A percentile compares a stretch with the other conserved stretches of the same genome.
These are phyloP conservation scores for Erebia ligea DNA, from an alignment of 2,888 invertebrate species.

Conservation along the genomic window DNA sequence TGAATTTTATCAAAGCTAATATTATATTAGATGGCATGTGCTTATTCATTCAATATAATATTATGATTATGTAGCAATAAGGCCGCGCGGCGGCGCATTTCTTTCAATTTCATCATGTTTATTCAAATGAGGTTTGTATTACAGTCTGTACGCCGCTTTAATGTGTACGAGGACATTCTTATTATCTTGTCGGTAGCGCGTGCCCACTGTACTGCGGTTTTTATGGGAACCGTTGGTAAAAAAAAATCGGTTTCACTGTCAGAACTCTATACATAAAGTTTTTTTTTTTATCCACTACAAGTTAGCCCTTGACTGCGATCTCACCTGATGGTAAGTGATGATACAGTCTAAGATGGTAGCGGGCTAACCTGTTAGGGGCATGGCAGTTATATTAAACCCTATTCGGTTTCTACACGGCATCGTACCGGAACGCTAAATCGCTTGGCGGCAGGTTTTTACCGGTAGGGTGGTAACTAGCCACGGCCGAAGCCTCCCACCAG, in stretches of 20 bases:
- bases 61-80: slow-evolving; percentile 41
- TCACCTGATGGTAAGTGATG: no score
- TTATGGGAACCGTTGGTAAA: background rate
- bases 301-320: no score
- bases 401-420: no score
- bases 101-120: slow-evolving; percentile 81
- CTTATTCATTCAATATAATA: slow-evolving; percentile 22
- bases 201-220: slow-evolving; percentile 47
- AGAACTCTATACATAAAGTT: background rate
- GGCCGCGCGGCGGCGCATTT: slow-evolving; percentile 54
- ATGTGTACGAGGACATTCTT: slow-evolving; percentile 74
- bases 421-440: no score
- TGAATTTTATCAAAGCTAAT: background rate
- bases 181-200: slow-evolving; percentile 61
- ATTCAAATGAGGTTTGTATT: slow-evolving; percentile 78
- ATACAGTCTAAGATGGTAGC: no score
- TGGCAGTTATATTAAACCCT: no score
- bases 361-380: no score
- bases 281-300: no score
- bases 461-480: no score
- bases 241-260: background rate
- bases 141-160: slow-evolving; percentile 65
- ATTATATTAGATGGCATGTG: background rate
- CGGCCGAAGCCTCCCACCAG: no score
- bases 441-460: no score